Base-by-base conservation (phyloP, 2,797 vertebrate genomes). In the Craterocephalus amniculus region DNA sequence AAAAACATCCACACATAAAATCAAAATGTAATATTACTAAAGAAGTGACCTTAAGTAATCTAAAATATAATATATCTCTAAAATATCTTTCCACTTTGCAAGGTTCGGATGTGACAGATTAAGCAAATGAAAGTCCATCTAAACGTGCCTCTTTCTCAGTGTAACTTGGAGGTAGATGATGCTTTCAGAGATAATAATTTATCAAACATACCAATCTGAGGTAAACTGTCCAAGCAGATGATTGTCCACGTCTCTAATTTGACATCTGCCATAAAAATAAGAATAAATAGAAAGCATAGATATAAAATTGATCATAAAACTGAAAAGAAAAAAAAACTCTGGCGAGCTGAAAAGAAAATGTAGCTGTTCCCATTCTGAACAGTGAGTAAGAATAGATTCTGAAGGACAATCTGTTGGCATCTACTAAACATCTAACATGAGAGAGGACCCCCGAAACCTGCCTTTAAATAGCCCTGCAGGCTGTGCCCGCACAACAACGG, bases 391-490 rank as follows among this genome's bases (percentile, higher is more conserved):
- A 80, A 68, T 59, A 45, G 16, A 20, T 4, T 29, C 11, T 70
- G 54, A 66, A 74, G 63, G 65, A 87, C 77, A 86, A 78, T 75
- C 67, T 76, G 77, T 71, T 79, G 81, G 70, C 52, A 22, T 63
- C 35, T 26, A 36, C 26, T 36, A 26, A 36, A 29, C 68, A 29
- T 4, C 48, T 63, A 73, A 74, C 24, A 52, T 54, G 64, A 69
- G 57, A 57, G 4, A 11, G 67, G 59, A 72, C 66, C 43, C 57
- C 55, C 35, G 5, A 59, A 52, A 73, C 22, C 70, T 22, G 31
- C 54, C 87, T 76, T 83, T 85, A 91, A 89, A 91, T 88, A 90
- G 75, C 75, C 70, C 52, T 9, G 67, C 60, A 72, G 72, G 51
- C 71, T 64, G 32, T 55, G 3, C 36, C 58, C 48, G 36, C 77